Base-by-base conservation (phyloP, 2,797 vertebrate species). In the Pelobates cultripes region DNA sequence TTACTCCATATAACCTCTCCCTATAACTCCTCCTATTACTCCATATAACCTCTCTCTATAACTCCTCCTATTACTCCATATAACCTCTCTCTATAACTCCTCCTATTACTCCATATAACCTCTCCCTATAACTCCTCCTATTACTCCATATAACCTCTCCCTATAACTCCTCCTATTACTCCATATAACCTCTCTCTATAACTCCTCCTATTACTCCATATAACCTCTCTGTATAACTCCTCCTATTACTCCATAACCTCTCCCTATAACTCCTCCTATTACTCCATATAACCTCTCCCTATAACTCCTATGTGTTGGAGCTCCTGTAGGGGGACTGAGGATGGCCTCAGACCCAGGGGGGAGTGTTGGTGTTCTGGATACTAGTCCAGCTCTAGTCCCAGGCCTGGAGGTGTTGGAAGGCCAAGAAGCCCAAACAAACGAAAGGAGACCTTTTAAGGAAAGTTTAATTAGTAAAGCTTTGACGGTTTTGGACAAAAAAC, bases 141-240 rank as follows among this genome's bases (percentile, higher is more conserved):
- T 68, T 70, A 43, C 41, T 70, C 28, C 44, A 55, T 57, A 73
- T 73, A 73, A 71, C 71, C 47, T 14, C 28, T 55, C 71, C 3
- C 71, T 43, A 73, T 55, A 17, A 72, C 44, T 28, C 45, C 45
- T 7, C 4, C 70, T 61, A 61, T 61, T 12, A 72, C 7, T 72
- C 6, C 17, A 53, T 51, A 72, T 43, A 42, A 28, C 28, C 28
- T 28, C 28, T 17, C 45, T 15, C 70, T 72, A 51, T 72, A 72
- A 51, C 15, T 12, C 15, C 70, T 51, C 17, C 44, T 47, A 71
- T 51, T 51, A 10, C 70, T 28, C 70, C 70, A 51, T 70, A 70
- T 45, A 45, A 70, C 68, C 68, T n/a, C 42, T 70, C 68, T 14
- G 1, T 45, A 44, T 70, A 13, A 61, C 7, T 6, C 45, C 45